These are phyloP conservation scores for Apostichopus leukothele DNA, from an alignment of 53 echinoderm and acorn worm species.

Conservation along the genomic window DNA sequence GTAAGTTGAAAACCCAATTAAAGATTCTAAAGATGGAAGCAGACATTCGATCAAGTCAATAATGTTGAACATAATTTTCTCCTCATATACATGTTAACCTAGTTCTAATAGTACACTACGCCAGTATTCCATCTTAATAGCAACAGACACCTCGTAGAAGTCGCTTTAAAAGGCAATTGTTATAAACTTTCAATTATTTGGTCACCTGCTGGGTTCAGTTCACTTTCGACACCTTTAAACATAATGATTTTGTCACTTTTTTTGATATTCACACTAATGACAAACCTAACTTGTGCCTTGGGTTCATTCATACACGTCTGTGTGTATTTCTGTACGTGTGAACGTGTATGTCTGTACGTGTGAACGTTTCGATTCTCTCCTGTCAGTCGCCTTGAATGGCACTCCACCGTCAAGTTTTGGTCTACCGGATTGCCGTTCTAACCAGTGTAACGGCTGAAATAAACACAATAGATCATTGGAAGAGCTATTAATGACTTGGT, in stretches of 20 bases:
- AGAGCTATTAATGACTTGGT: too few relatives aligned
- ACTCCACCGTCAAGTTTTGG: constrained; percentile 10
- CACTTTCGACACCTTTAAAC: constrained; percentile 1
- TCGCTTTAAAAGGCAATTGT: background rate
- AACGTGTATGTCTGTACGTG: background rate
- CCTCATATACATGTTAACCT: too few relatives aligned
- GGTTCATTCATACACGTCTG: background rate
- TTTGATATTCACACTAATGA: constrained; percentile 21
- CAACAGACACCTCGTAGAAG: too few relatives aligned
- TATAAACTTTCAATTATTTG: background rate
- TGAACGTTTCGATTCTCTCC: constrained; percentile 13
- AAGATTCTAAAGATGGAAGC: too few relatives aligned
- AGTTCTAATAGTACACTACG: too few relatives aligned
- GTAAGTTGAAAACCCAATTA: too few relatives aligned
- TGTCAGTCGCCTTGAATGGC: constrained; percentile 35
- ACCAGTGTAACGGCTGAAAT: too few relatives aligned
- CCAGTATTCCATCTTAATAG: too few relatives aligned
- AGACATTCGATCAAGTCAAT: too few relatives aligned
- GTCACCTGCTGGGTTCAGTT: background rate
- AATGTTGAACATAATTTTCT: too few relatives aligned
- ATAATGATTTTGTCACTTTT: constrained; percentile 37
- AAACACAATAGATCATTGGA: too few relatives aligned
- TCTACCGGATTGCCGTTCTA: background rate
- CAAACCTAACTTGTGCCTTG: background rate
- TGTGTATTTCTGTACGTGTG: too few relatives aligned